Base-by-base conservation (phyloP, 2,797 vertebrate species). In the Bovichtus diacanthus region DNA sequence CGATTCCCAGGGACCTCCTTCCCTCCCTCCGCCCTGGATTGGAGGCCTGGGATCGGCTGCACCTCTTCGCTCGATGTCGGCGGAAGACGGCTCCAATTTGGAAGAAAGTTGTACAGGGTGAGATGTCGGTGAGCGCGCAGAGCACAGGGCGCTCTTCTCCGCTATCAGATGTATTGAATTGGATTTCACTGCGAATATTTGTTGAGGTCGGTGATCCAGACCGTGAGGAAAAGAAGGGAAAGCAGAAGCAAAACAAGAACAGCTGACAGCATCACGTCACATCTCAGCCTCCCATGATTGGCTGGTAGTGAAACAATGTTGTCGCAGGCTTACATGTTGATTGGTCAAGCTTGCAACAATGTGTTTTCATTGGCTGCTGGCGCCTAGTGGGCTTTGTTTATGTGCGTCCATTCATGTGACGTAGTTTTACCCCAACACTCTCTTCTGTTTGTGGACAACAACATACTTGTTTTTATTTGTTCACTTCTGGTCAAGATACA, bases 31-130 rank as follows among this genome's bases (percentile, higher is more conserved):
- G 84, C 87, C 90, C 92, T 90, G 92, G 90, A 92, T 88, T 81
- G 93, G 94, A 94, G 92, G 93, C 93, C 94, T 91, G 92, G 93
- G 94, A 89, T 90, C 93, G 91, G 92, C 73, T 76, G 76, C 79
- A 78, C 89, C 90, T 83, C 84, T 83, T 81, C 63, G 85, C 87
- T 90, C 85, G 87, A 93, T 91, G 85, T 87, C 84, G 88, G 87
- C 90, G 86, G 74, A 70, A 69, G 78, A 83, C 82, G 80, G 77
- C 87, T 91, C 88, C 91, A 90, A 82, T 71, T 9, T 49, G 76
- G 44, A 36, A 83, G 86, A 89, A 88, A 80, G 44, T 38, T 39
- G 55, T 10, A 16, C 8, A 43, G 11, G 11, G 3, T 1, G n/a
- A 0, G 19, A 54, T 1, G 27, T 1, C 4, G 9, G 25, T 6